A percentile compares a stretch with the other conserved stretches of the same genome.
Evolutionary conservation across 2,888 invertebrate genomes (phyloP).

Genomic region (Gisinianus flammeolus): DNA sequence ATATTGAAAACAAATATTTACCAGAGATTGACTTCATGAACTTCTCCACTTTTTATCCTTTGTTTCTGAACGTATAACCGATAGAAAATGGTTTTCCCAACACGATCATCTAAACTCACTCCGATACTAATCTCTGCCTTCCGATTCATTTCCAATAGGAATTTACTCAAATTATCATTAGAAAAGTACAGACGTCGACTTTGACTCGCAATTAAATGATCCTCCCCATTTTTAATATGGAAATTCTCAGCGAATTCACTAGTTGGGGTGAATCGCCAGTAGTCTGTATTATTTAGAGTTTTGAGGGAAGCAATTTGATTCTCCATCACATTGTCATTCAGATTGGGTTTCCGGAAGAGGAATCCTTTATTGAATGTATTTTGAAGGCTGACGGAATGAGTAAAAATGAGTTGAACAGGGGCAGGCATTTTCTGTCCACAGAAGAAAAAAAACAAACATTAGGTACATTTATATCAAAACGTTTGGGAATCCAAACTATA

Average conservation of each 20-base stretch:
- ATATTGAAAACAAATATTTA: background rate
- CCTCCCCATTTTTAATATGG: conserved; percentile 20
- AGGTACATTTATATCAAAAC: too few species aligned
- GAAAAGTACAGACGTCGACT: conserved; percentile 33
- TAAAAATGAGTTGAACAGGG: conserved; percentile 30
- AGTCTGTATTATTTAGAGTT: background rate
- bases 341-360: conserved; percentile 31
- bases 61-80: conserved; percentile 37
- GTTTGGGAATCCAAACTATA: too few species aligned
- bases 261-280: conserved; percentile 14
- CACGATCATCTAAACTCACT: conserved; percentile 27
- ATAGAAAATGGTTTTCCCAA: conserved; percentile 34
- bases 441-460: too few species aligned
- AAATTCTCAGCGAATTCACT: conserved; percentile 31
- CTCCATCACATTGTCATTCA: conserved; percentile 33
- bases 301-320: conserved; percentile 31
- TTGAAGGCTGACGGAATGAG: conserved; percentile 23
- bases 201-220: conserved; percentile 23
- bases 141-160: conserved; percentile 29
- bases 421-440: conserved; percentile 15
- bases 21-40: conserved; percentile 33
- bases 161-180: background rate
- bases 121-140: conserved; percentile 28
- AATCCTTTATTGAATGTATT: conserved; percentile 37
- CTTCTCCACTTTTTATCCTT: conserved; percentile 15